Evolutionary conservation across 2,888 invertebrate genomes (phyloP).

Genomic region (Lasioglossum marginatum): DNA sequence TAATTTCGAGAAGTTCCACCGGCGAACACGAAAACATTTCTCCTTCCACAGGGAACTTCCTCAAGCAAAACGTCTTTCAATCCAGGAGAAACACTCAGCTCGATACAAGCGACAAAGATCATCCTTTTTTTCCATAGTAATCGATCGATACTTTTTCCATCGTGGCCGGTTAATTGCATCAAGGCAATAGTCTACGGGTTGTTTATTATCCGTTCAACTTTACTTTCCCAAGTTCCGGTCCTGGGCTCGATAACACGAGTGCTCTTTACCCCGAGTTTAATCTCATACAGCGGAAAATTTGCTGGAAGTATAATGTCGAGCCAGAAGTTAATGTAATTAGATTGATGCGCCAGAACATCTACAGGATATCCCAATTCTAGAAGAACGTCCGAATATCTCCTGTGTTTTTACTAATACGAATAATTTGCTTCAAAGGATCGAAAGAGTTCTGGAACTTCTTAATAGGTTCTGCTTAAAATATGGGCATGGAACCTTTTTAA

Average conservation of each 20-base stretch:
- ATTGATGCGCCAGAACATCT: not conserved
- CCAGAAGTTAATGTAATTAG: constrained; percentile 13
- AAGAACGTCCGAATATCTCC: not conserved
- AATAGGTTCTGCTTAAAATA: not conserved
- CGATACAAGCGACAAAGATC: not conserved
- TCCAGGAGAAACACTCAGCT: not conserved
- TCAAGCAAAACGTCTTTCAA: not conserved
- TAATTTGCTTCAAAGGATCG: not conserved
- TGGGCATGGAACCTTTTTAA: not conserved
- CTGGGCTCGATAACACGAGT: not conserved
- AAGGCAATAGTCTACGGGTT: constrained; percentile 14
- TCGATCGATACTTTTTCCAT: not conserved
- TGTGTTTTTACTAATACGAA: not conserved
- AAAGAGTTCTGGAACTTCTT: not conserved
- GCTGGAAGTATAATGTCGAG: not conserved
- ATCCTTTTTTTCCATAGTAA: not conserved
- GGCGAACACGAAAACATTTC: constrained; percentile 2
- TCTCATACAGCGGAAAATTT: constrained; percentile 26
- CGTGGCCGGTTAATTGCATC: constrained; percentile 12
- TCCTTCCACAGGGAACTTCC: not conserved
- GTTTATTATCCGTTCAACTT: constrained; percentile 28
- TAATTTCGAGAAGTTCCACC: constrained; percentile 16
- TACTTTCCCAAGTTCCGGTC: constrained; percentile 5
- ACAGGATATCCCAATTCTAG: not conserved
- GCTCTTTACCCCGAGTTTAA: constrained; percentile 5